These are phyloP conservation scores for Microtus oregoni DNA, from an alignment of 2,113 vertebrate genomes.

Conservation along the genomic window DNA sequence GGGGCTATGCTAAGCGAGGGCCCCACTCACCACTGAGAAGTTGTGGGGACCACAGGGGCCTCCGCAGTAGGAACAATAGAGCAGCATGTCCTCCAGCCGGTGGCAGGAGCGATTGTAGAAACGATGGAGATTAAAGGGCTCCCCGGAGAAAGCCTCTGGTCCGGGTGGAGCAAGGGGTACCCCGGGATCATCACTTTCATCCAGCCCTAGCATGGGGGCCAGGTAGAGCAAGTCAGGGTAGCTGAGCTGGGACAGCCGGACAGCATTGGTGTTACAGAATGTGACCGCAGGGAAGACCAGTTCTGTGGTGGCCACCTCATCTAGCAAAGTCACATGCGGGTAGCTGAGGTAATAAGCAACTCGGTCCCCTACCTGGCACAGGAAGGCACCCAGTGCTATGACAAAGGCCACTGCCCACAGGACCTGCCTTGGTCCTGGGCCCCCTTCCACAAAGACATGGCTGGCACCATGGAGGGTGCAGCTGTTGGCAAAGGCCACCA, in stretches of 20 bases:
- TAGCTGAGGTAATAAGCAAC: constrained; percentile 93
- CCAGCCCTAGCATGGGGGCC: constrained; percentile 92
- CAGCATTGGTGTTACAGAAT: constrained; percentile 94
- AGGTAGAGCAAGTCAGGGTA: constrained; percentile 94
- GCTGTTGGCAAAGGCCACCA: constrained; percentile 91
- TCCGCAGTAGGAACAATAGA: constrained; percentile 93
- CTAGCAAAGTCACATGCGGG: constrained; percentile 93
- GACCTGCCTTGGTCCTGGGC: constrained; percentile 89
- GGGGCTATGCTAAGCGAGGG: neutral
- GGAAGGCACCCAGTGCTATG: constrained; percentile 92
- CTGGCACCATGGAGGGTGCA: constrained; percentile 95
- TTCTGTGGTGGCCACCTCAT: constrained; percentile 88
- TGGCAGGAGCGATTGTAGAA: constrained; percentile 95
- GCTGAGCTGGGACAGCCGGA: constrained; percentile 94
- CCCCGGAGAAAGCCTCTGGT: constrained; percentile 79
- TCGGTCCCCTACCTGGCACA: constrained; percentile 94
- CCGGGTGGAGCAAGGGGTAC: constrained; percentile 87
- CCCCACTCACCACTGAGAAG: constrained; percentile 93
- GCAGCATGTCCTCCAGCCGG: constrained; percentile 96
- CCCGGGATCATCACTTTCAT: constrained; percentile 92
- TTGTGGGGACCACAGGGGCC: constrained; percentile 90
- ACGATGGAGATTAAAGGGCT: constrained; percentile 90
- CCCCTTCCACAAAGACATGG: constrained; percentile 93
- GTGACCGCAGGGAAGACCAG: constrained; percentile 95
- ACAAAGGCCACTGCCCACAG: constrained; percentile 93